Base-by-base conservation (phyloP, 2,797 vertebrate species). In the Carapus acus region DNA sequence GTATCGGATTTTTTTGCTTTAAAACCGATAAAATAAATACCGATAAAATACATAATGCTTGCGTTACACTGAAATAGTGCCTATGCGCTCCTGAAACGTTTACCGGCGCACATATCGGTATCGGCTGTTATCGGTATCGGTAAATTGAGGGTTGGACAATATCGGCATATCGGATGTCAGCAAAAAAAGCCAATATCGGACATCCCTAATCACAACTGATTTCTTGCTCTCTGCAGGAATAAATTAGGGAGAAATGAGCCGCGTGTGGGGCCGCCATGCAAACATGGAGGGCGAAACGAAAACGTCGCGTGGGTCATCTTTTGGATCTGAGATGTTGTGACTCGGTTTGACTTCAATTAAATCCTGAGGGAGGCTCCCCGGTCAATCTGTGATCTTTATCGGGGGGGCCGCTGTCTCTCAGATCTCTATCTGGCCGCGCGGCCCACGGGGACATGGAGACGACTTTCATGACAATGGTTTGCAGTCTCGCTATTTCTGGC, bases 321-420 rank as follows among this genome's bases (percentile, higher is more conserved):
- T 82, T 73, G 79, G 84, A 89, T 89, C 87, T 85, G 71, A 85
- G 85, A 84, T 85, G 74, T 79, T 84, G 80, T 82, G 85, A 84
- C 86, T 86, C 79, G 73, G 79, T 84, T 88, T 89, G 87, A 88
- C 87, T 90, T 90, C 87, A 90, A 90, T 90, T 88, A 89, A 89
- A 86, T 88, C 84, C 84, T 74, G 53, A 31, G 84, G 85, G 86
- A 84, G 81, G 79, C 72, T 83, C 81, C 78, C 74, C 67, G 78
- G 83, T 87, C 85, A 65, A 87, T 89, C 82, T 82, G 81, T 83
- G 84, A 90, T 89, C 86, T 85, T 89, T 89, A 90, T 90, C 88
- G 78, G 80, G 66, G 54, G n/a, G n/a, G n/a, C n/a, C 65, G 14
- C 80, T 78, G 79, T 73, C 76, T 75, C 84, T 85, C 78, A 86